phyloP scores from a whole-genome alignment of 2,797 vertebrate species.

The Sebastes hubbsi region DNA sequence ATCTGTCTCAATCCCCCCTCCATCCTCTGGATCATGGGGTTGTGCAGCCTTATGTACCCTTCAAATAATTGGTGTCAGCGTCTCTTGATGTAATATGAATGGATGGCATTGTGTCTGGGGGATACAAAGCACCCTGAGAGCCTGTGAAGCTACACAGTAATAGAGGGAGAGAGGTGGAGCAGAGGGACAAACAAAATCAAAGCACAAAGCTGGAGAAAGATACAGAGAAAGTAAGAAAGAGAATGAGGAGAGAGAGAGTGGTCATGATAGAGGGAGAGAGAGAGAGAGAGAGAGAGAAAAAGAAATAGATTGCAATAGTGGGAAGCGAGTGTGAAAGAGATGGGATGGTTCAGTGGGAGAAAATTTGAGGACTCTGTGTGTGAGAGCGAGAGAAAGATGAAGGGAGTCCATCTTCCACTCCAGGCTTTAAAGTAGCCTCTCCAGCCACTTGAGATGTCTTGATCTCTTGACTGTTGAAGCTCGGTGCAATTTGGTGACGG shows the following conservation, averaged over 20 bases:
- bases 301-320: not conserved
- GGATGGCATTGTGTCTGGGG: conserved; percentile 66
- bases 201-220: conserved; percentile 34
- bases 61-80: conserved; percentile 67
- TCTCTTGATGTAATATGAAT: conserved; percentile 78
- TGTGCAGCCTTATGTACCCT: conserved; percentile 56
- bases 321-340: conserved; percentile 15
- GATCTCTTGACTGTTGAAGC: not conserved
- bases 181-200: conserved; percentile 42
- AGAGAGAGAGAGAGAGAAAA: not conserved
- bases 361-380: conserved; percentile 12
- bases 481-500: not conserved
- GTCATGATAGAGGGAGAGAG: conserved; percentile 5
- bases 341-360: conserved; percentile 19
- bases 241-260: not conserved
- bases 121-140: conserved; percentile 67
- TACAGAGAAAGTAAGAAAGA: not conserved
- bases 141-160: conserved; percentile 37
- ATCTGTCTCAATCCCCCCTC: conserved; percentile 41
- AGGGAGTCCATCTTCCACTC: conserved; percentile 38
- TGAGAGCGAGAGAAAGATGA: conserved; percentile 46
- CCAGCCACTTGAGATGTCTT: not conserved
- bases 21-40: conserved; percentile 52
- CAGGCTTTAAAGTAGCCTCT: conserved; percentile 40
- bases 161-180: conserved; percentile 41